These are phyloP conservation scores for Propsilocerus akamusi DNA, from an alignment of 1,140 invertebrate genomes.

Conservation along the genomic window DNA sequence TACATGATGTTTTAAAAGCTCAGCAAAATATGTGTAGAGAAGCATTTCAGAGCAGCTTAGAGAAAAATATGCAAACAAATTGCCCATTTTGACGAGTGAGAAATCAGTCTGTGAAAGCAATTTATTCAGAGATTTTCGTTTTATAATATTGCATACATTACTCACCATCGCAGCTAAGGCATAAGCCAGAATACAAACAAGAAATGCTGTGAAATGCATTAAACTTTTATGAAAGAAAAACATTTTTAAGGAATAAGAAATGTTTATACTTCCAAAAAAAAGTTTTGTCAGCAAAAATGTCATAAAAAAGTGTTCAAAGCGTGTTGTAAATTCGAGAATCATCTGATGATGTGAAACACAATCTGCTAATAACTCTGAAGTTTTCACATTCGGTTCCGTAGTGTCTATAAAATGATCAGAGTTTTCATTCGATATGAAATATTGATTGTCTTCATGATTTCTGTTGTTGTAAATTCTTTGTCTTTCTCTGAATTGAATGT, in stretches of 20 bases:
- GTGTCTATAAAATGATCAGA: neutral
- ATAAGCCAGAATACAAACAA: neutral
- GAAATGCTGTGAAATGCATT: neutral
- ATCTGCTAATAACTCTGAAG: neutral
- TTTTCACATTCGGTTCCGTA: neutral
- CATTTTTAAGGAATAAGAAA: no score
- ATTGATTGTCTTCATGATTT: neutral
- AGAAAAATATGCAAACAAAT: neutral
- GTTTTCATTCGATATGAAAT: no score
- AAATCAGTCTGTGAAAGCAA: no score
- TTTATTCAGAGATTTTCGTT: no score
- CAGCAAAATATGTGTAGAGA: neutral
- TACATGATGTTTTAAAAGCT: neutral
- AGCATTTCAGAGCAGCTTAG: neutral
- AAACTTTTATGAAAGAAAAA: no score
- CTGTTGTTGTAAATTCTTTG: neutral
- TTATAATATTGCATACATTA: no score
- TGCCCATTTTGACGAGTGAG: neutral
- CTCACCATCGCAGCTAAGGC: neutral
- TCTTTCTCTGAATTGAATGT: no score
- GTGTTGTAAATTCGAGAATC: neutral
- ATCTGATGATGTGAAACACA: neutral
- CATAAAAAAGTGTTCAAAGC: neutral
- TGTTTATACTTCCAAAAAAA: neutral
- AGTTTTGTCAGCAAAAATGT: neutral